Conservation (phyloP, 2,113 vertebrate species). For the Pithys albifrons region DNA sequence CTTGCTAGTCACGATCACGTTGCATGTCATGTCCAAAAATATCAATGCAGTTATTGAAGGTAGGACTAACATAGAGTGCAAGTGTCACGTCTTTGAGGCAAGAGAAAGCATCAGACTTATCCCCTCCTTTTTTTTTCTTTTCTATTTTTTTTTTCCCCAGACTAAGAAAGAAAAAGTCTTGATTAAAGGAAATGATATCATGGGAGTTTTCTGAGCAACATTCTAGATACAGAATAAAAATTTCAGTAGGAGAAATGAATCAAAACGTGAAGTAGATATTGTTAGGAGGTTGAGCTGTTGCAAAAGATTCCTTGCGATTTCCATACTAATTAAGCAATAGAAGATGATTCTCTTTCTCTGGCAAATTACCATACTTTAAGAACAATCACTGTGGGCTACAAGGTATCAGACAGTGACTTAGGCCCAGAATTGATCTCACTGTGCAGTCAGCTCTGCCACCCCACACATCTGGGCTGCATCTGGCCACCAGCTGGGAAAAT, state of each 20-base stretch:
- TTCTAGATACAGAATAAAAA: not conserved
- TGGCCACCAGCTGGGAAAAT: not conserved
- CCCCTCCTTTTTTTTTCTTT: not conserved
- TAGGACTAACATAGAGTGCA: not conserved
- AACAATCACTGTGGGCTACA: not conserved
- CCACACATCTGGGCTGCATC: not conserved
- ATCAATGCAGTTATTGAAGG: conserved; percentile 48
- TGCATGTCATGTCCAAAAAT: conserved; percentile 32
- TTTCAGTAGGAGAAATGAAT: conserved; percentile 25
- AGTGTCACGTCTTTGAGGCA: not conserved
- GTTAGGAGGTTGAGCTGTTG: not conserved
- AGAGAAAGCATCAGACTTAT: not conserved
- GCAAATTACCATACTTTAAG: not conserved
- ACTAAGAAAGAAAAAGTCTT: not conserved
- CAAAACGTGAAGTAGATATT: conserved; percentile 12
- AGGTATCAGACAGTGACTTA: not conserved
- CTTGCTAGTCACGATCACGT: conserved; percentile 17
- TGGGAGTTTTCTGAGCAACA: conserved; percentile 10
- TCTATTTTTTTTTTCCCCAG: not conserved
- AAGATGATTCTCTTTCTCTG: not conserved
- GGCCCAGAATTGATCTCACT: not conserved
- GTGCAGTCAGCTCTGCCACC: not conserved
- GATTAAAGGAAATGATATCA: conserved; percentile 56
- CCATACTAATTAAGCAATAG: not conserved
- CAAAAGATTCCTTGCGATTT: not conserved